A percentile compares a stretch with the other conserved stretches of the same genome.
Conservation (phyloP, 2,797 vertebrate species). For the Neomorphus geoffroyi region DNA sequence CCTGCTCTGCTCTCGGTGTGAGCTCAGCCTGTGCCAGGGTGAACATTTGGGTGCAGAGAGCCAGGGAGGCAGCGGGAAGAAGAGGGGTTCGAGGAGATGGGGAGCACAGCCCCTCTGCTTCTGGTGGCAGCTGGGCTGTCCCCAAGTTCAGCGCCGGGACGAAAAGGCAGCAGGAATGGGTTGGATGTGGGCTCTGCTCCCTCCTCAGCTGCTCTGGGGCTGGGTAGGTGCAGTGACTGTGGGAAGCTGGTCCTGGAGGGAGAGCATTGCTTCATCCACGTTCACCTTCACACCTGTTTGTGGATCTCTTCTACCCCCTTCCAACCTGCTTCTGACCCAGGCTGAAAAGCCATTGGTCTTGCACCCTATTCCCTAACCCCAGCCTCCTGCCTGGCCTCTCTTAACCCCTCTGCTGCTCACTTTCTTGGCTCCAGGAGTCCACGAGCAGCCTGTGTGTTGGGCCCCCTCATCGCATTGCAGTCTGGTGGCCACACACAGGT, state of each 20-base stretch:
- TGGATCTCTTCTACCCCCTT: not conserved
- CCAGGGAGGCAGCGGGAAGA: not conserved
- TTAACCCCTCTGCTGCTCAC: not conserved
- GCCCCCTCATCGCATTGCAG: fast-evolving
- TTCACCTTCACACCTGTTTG: not conserved
- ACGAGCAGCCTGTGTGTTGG: fast-evolving
- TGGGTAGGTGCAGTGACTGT: not conserved
- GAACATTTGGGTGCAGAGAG: not conserved
- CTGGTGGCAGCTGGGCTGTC: not conserved
- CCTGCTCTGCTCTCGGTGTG: fast-evolving
- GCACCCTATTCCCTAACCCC: not conserved
- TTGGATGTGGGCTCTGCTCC: not conserved
- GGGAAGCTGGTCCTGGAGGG: not conserved
- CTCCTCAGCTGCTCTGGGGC: not conserved
- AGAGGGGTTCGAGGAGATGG: not conserved
- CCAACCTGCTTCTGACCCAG: not conserved
- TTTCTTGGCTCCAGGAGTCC: not conserved
- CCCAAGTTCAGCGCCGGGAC: not conserved
- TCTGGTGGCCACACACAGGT: fast-evolving
- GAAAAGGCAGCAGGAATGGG: not conserved
- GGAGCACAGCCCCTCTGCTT: no score
- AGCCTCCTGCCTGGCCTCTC: not conserved
- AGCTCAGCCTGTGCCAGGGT: not conserved
- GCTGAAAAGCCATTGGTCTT: not conserved
- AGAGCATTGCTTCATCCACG: fast-evolving